Conservation (phyloP, 1,140 invertebrate species). For the Cyclina sinensis region DNA sequence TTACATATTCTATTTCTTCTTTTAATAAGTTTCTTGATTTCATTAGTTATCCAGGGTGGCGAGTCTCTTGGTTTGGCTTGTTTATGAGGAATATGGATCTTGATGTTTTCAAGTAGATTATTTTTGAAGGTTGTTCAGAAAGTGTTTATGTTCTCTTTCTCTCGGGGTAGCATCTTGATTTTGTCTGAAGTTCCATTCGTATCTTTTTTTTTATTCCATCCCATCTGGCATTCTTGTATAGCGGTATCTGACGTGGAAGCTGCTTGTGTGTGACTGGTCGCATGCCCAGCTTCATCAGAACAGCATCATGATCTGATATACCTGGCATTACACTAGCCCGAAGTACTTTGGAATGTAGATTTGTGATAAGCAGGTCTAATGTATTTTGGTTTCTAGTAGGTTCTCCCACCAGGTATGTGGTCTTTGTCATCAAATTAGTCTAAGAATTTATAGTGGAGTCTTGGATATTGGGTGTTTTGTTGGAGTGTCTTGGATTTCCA, state of each 20-base stretch:
- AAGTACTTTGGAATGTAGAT: background rate
- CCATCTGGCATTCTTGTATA: constrained; percentile 64
- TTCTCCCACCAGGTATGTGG: constrained; percentile 33
- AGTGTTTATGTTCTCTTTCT: background rate
- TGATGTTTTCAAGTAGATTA: background rate
- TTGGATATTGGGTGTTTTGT: constrained; percentile 15
- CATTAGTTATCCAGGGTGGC: background rate
- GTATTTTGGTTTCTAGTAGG: constrained; percentile 49
- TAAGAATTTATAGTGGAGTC: constrained; percentile 50
- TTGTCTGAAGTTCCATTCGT: background rate
- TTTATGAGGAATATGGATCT: background rate
- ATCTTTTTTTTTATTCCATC: constrained; percentile 17
- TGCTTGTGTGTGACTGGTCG: background rate
- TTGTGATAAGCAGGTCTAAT: constrained; percentile 34
- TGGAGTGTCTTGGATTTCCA: constrained; percentile 62
- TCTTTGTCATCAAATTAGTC: constrained; percentile 50
- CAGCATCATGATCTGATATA: constrained; percentile 28
- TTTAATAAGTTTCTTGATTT: constrained; percentile 25
- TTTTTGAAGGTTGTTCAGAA: background rate
- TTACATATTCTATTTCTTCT: background rate
- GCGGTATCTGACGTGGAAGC: constrained; percentile 34
- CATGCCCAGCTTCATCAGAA: constrained; percentile 38
- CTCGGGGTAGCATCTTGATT: background rate
- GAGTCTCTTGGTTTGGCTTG: background rate
- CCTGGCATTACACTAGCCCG: background rate